These are phyloP conservation scores for Siniperca undulata DNA, from an alignment of 2,797 vertebrate genomes.

Conservation along the genomic window DNA sequence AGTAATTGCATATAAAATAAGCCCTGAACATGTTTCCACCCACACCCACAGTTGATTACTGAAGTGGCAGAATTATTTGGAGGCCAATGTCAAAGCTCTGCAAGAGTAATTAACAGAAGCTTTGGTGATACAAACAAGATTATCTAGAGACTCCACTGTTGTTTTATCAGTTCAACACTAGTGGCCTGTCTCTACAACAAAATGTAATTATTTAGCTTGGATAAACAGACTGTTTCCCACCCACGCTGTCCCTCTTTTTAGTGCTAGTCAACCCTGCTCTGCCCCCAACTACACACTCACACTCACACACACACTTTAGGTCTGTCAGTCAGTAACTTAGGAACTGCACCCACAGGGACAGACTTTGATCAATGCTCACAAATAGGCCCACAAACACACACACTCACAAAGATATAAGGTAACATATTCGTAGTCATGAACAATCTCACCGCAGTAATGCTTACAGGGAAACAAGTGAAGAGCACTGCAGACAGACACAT, in stretches of 20 bases:
- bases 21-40: neutral
- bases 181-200: conserved; percentile 7
- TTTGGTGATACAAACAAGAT: conserved; percentile 24
- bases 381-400: conserved; percentile 26
- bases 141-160: conserved; percentile 15
- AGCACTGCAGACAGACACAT: conserved; percentile 30
- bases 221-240: conserved; percentile 26
- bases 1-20: neutral
- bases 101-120: conserved; percentile 19
- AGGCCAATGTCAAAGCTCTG: conserved; percentile 25
- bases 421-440: conserved; percentile 66
- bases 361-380: conserved; percentile 78
- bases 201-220: conserved; percentile 44
- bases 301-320: conserved; percentile 15
- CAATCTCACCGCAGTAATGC: conserved; percentile 33
- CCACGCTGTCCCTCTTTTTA: neutral
- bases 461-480: conserved; percentile 61
- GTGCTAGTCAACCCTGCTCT: conserved; percentile 15
- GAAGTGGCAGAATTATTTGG: conserved; percentile 13
- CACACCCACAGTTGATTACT: conserved; percentile 1
- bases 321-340: conserved; percentile 76
- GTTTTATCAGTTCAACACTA: conserved; percentile 30
- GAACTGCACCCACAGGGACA: conserved; percentile 50
- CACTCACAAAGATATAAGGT: conserved; percentile 22
- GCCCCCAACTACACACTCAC: neutral